Conservation (phyloP, 2,113 vertebrate species). For the Megaptera novaeangliae region DNA sequence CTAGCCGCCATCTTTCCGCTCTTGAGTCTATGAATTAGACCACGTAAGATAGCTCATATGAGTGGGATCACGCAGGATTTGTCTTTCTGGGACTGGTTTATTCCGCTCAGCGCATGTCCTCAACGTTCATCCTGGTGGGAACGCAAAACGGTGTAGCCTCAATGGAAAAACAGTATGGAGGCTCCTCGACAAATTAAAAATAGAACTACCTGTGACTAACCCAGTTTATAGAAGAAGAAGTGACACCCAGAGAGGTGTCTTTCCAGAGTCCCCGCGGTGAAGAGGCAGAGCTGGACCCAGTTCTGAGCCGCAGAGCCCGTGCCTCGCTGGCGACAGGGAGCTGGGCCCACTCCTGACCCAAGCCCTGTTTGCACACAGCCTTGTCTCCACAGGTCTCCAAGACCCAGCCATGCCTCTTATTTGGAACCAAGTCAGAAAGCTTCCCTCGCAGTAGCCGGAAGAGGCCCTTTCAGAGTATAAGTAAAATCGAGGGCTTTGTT, state of each 20-base stretch:
- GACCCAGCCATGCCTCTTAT: background rate
- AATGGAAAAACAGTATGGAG: background rate
- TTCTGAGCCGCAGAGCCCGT: fast-evolving
- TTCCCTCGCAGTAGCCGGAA: background rate
- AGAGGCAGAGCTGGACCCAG: background rate
- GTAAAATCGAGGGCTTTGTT: background rate
- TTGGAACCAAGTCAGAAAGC: background rate
- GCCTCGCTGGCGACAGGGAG: background rate
- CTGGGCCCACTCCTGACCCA: background rate
- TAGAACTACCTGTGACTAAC: background rate
- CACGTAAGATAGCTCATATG: fast-evolving
- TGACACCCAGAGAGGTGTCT: fast-evolving
- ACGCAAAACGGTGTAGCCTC: background rate
- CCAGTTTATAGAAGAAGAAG: background rate
- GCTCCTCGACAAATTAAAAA: background rate
- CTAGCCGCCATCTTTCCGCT: background rate
- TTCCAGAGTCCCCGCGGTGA: fast-evolving
- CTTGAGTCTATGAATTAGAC: background rate
- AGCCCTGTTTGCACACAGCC: background rate
- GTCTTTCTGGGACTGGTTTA: background rate
- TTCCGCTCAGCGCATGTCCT: background rate
- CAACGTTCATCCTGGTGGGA: background rate
- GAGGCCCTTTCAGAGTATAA: background rate
- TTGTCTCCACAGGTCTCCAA: background rate
- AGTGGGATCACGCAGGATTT: fast-evolving